These are phyloP conservation scores for Spea multiplicata DNA, from an alignment of 2,113 vertebrate genomes.

Conservation along the genomic window DNA sequence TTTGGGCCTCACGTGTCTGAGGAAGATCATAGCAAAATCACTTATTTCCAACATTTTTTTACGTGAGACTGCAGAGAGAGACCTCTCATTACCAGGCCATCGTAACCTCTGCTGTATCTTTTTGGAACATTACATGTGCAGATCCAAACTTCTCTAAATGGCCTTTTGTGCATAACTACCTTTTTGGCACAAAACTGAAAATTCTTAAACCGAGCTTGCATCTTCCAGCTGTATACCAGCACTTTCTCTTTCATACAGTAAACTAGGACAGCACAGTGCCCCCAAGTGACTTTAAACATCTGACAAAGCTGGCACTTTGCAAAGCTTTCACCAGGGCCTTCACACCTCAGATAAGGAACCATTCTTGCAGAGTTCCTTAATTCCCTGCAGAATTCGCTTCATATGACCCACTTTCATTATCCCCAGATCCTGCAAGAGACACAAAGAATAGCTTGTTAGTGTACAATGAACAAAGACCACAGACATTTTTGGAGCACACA, in stretches of 20 bases:
- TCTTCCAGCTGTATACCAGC: slow-evolving; percentile 51
- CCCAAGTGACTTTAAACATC: slow-evolving; percentile 54
- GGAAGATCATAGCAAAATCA: slow-evolving; percentile 40
- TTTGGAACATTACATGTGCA: slow-evolving; percentile 54
- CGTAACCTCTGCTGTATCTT: slow-evolving; percentile 64
- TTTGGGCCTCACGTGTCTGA: slow-evolving; percentile 46
- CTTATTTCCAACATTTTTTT: slow-evolving; percentile 51
- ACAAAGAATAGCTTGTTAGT: slow-evolving; percentile 49
- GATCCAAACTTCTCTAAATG: slow-evolving; percentile 69
- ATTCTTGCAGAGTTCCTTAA: slow-evolving; percentile 90
- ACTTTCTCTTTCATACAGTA: slow-evolving; percentile 54
- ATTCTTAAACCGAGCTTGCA: slow-evolving; percentile 53
- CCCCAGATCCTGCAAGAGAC: slow-evolving; percentile 86
- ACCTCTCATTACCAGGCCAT: slow-evolving; percentile 53
- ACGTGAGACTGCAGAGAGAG: slow-evolving; percentile 48
- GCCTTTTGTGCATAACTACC: slow-evolving; percentile 51
- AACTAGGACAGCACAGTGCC: slow-evolving; percentile 53
- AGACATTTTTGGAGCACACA: too few species aligned
- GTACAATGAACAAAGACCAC: too few species aligned
- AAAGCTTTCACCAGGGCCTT: slow-evolving; percentile 60
- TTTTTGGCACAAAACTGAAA: slow-evolving; percentile 74
- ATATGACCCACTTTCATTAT: slow-evolving; percentile 99
- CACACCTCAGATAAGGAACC: slow-evolving; percentile 77
- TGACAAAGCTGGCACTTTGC: slow-evolving; percentile 49
- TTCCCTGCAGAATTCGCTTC: slow-evolving; percentile 99